A percentile compares a stretch with the other conserved stretches of the same genome.
These are phyloP conservation scores for Lissocephala sabroskyi DNA, from an alignment of 2,888 invertebrate species.

Conservation along the genomic window DNA sequence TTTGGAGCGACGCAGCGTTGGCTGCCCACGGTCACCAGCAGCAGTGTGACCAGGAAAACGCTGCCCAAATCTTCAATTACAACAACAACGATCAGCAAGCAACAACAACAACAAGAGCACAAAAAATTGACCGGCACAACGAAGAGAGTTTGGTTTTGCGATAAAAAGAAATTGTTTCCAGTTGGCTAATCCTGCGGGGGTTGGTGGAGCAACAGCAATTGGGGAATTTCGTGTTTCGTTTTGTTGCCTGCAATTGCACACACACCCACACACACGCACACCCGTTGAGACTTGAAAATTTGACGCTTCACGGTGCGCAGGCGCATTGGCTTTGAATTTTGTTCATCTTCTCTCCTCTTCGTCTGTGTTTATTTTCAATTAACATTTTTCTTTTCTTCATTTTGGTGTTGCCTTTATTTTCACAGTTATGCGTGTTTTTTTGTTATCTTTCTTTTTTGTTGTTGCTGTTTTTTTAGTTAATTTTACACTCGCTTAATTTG, in stretches of 20 bases:
- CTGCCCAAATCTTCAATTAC: conserved; percentile 19
- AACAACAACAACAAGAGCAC: conserved; percentile 20
- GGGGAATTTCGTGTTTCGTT: too few relatives aligned
- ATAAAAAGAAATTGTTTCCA: conserved; percentile 68
- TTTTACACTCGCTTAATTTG: conserved; percentile 47
- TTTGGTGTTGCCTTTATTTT: conserved; percentile 12
- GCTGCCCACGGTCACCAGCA: conserved; percentile 26
- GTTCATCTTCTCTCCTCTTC: conserved; percentile 13
- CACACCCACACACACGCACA: conserved; percentile 7
- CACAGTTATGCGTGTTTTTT: conserved; percentile 14
- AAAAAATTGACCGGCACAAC: conserved; percentile 42
- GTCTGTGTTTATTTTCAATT: conserved; percentile 23
- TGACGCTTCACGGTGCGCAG: conserved; percentile 3
- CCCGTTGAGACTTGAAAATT: conserved; percentile 8
- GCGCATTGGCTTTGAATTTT: conserved; percentile 18
- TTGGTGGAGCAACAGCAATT: conserved; percentile 12
- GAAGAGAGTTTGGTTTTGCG: conserved; percentile 71
- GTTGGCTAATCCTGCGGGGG: conserved; percentile 43
- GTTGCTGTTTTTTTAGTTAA: conserved; percentile 27
- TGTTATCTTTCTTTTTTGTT: conserved; percentile 5
- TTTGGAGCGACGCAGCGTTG: conserved; percentile 34
- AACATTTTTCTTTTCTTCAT: conserved; percentile 23
- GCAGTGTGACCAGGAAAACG: conserved; percentile 23
- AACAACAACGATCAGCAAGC: too few relatives aligned
- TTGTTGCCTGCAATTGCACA: conserved; percentile 4